phyloP scores from a whole-genome alignment of 1,140 invertebrate species.

The Drosophila pruinosa region DNA sequence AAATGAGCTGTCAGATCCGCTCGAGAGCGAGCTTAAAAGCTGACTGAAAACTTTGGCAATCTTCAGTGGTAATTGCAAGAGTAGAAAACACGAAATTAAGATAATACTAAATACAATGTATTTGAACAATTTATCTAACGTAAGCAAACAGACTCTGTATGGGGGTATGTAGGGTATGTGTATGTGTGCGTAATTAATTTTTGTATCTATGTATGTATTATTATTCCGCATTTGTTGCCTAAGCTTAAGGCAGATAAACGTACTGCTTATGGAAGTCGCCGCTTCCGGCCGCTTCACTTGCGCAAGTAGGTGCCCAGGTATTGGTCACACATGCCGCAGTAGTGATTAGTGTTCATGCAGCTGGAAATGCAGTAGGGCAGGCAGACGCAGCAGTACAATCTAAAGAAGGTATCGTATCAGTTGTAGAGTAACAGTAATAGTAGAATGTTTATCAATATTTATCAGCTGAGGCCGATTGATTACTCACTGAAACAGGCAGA shows the following conservation, averaged over 20 bases:
- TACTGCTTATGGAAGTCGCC: neutral
- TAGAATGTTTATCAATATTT: neutral
- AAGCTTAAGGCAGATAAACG: constrained; percentile 15
- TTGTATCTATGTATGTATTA: neutral
- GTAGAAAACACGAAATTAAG: constrained; percentile 42
- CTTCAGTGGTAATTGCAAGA: constrained; percentile 50
- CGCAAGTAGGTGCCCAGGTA: constrained; percentile 85
- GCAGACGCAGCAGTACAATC: constrained; percentile 86
- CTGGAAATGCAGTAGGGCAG: constrained; percentile 87
- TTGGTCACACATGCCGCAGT: constrained; percentile 86
- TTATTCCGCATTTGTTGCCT: neutral
- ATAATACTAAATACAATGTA: constrained; percentile 31
- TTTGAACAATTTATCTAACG: constrained; percentile 56
- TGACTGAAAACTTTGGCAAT: constrained; percentile 44
- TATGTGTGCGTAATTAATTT: neutral
- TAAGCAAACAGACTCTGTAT: constrained; percentile 24
- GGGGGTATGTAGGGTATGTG: constrained; percentile 2
- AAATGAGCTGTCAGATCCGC: neutral
- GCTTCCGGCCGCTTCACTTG: constrained; percentile 23
- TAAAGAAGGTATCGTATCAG: constrained; percentile 52
- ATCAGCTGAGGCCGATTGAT: neutral
- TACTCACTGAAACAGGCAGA: constrained; percentile 85
- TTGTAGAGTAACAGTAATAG: no score
- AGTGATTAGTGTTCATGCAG: constrained; percentile 86
- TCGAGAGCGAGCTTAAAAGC: constrained; percentile 52